phyloP scores from a whole-genome alignment of 1,140 invertebrate species.

The Drosophila paulistorum region DNA sequence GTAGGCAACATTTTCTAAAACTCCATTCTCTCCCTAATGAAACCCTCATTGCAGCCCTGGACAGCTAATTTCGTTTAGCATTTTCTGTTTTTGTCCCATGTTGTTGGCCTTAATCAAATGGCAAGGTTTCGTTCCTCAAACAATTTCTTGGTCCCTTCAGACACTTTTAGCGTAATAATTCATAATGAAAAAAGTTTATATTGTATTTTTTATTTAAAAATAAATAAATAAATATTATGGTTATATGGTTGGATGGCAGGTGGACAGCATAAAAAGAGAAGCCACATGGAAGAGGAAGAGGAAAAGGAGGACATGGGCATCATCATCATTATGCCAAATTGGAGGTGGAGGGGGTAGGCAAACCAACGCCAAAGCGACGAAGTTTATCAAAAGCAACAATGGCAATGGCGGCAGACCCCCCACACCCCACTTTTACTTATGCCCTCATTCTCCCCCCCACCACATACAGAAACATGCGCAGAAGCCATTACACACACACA shows the following conservation, averaged over 20 bases:
- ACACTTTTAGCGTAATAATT: constrained; percentile 65
- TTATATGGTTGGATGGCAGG: constrained; percentile 26
- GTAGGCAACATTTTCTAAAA: constrained; percentile 37
- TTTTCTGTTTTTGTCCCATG: not conserved
- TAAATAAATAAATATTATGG: constrained; percentile 78
- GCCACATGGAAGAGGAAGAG: not conserved
- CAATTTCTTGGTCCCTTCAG: not conserved
- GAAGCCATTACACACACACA: constrained; percentile 30
- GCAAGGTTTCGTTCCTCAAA: not conserved
- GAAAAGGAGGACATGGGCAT: constrained; percentile 34
- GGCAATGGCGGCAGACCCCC: constrained; percentile 39
- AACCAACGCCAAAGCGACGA: constrained; percentile 33
- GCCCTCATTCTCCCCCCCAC: not conserved
- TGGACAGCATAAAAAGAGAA: constrained; percentile 1
- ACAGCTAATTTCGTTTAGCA: constrained; percentile 55
- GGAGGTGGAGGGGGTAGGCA: not conserved
- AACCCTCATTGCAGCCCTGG: constrained; percentile 56
- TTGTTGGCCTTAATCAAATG: not conserved
- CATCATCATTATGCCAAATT: constrained; percentile 59
- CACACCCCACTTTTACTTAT: not conserved
- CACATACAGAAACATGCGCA: constrained; percentile 64
- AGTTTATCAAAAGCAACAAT: constrained; percentile 79
- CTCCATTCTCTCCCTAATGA: constrained; percentile 39
- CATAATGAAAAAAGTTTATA: constrained; percentile 78
- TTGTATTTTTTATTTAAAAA: constrained; percentile 70